Percentiles rank a stretch among this genome's conserved stretches.
phyloP scores from a whole-genome alignment of 2,797 vertebrate species.

The Chiloscyllium punctatum region DNA sequence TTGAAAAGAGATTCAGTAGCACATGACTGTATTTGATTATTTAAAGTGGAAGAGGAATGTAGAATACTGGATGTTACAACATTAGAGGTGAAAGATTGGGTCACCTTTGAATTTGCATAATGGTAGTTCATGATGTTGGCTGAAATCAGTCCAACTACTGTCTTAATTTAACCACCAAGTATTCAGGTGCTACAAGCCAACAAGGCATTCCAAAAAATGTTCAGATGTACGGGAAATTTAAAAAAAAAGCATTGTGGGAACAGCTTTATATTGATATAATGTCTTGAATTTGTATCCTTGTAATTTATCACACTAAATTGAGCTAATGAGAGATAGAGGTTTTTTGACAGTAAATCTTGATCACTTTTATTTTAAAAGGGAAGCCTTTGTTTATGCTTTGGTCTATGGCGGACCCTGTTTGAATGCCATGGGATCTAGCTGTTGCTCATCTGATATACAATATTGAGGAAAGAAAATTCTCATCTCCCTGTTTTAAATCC shows the following conservation, averaged over 20 bases:
- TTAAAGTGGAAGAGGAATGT: neutral
- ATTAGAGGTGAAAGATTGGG: neutral
- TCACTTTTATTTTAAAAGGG: neutral
- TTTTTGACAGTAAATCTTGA: neutral
- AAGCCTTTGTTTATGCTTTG: neutral
- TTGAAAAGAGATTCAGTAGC: neutral
- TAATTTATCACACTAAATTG: neutral
- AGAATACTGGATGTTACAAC: neutral
- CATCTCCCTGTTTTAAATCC: neutral
- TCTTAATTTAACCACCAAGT: neutral
- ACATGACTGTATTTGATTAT: neutral
- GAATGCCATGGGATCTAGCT: neutral
- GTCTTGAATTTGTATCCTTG: too few species aligned
- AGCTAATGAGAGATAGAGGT: neutral
- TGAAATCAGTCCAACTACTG: neutral
- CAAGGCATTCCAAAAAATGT: neutral
- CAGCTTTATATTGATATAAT: neutral
- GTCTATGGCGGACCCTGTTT: neutral
- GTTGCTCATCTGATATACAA: neutral
- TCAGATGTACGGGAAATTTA: neutral
- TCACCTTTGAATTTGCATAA: neutral
- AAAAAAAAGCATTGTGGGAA: neutral
- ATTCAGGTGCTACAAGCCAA: neutral
- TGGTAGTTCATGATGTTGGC: neutral
- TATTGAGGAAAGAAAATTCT: neutral